These are phyloP conservation scores for Perdita meconis DNA, from an alignment of 2,888 invertebrate genomes.

Conservation along the genomic window DNA sequence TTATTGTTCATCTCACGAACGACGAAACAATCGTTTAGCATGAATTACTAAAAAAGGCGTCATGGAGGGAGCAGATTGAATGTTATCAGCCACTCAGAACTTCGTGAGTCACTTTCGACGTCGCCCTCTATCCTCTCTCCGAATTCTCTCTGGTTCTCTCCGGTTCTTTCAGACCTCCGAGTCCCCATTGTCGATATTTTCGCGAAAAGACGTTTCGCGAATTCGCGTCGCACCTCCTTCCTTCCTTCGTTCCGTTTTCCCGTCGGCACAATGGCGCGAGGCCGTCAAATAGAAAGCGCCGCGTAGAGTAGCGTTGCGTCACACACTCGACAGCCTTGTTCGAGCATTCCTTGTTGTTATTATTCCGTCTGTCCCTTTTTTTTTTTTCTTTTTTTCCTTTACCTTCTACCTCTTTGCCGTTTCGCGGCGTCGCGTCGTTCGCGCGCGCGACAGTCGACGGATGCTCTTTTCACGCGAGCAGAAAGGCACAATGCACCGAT, in stretches of 20 bases:
- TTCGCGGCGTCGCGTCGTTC: not conserved
- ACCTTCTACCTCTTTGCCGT: slow-evolving; percentile 15
- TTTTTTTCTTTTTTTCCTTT: not conserved
- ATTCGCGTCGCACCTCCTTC: slow-evolving; percentile 32
- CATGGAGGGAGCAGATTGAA: no score
- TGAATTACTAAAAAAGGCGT: no score
- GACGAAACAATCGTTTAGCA: no score
- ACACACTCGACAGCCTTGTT: not conserved
- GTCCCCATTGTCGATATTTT: slow-evolving; percentile 7
- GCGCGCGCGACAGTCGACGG: slow-evolving; percentile 18
- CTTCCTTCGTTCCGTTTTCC: not conserved
- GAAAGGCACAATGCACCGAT: slow-evolving; percentile 16
- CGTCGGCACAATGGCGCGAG: not conserved
- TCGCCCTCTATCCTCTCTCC: no score
- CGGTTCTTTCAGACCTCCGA: no score
- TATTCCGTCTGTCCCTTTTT: not conserved
- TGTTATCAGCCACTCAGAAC: no score
- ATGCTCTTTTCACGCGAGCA: slow-evolving; percentile 27
- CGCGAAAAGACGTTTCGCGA: slow-evolving; percentile 27
- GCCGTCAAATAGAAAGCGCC: slow-evolving; percentile 2
- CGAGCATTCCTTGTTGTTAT: not conserved
- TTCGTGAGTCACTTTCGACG: no score
- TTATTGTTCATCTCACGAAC: no score
- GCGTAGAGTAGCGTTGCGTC: not conserved
- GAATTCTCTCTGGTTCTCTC: no score